Evolutionary conservation across 2,113 vertebrate genomes (phyloP).

Genomic region (Pterocles burchelli): DNA sequence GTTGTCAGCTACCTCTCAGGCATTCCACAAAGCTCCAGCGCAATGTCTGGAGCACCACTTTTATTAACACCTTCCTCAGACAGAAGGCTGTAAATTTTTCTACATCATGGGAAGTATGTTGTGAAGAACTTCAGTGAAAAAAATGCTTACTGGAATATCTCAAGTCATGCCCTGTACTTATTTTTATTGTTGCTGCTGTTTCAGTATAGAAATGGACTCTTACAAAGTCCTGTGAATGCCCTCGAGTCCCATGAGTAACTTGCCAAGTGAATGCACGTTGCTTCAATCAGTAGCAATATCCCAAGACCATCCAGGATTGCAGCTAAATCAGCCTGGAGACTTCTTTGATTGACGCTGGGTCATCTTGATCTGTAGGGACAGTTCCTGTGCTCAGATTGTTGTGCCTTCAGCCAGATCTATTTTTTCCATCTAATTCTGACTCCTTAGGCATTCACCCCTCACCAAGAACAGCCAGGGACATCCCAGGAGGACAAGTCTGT

Average conservation of each 20-base stretch:
- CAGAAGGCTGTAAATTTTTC: neutral
- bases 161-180: neutral
- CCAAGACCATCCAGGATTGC: neutral
- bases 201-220: neutral
- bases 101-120: neutral
- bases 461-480: neutral
- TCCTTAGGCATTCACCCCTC: neutral
- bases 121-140: neutral
- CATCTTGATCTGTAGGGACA: neutral
- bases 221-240: neutral
- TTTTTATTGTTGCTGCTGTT: neutral
- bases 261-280: neutral
- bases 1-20: neutral
- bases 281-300: neutral
- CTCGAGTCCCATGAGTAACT: neutral
- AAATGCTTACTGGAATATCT: neutral
- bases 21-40: neutral
- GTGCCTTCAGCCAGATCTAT: neutral
- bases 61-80: slow-evolving; percentile 2
- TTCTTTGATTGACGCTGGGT: neutral
- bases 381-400: neutral
- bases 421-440: neutral
- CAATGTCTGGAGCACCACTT: neutral
- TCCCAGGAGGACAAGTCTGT: neutral
- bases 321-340: neutral